A percentile compares a stretch with the other conserved stretches of the same genome.
Conservation (phyloP, 2,797 vertebrate species). For the Ctenochaetus hawaiiensis region DNA sequence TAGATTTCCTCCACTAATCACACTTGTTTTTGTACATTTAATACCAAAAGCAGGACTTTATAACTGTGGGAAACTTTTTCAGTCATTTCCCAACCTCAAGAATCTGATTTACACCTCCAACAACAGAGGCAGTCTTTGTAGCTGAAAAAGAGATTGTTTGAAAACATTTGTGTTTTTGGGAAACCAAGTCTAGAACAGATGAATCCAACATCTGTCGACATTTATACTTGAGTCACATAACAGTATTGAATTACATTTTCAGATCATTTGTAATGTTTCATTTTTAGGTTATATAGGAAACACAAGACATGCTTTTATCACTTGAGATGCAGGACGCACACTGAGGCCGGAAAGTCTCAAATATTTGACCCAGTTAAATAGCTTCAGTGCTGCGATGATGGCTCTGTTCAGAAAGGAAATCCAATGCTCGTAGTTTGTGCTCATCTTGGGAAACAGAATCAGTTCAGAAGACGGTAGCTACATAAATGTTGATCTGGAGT, state of each 20-base stretch:
- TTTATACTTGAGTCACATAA: conserved; percentile 39
- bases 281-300: conserved; percentile 30
- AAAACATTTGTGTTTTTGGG: conserved; percentile 31
- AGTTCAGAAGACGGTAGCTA: conserved; percentile 54
- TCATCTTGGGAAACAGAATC: conserved; percentile 23
- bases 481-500: conserved; percentile 31
- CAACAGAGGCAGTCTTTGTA: conserved; percentile 11
- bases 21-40: conserved; percentile 2
- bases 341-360: conserved; percentile 15
- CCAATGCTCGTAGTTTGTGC: conserved; percentile 42
- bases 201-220: conserved; percentile 35
- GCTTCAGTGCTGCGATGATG: conserved; percentile 50
- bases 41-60: conserved; percentile 2
- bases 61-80: background rate
- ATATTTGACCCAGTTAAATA: conserved; percentile 34
- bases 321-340: conserved; percentile 32
- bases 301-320: conserved; percentile 43
- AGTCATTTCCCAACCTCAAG: conserved; percentile 26
- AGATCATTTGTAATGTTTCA: conserved; percentile 39
- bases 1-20: conserved; percentile 34
- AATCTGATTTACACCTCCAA: conserved; percentile 21
- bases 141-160: conserved; percentile 1
- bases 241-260: conserved; percentile 48
- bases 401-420: conserved; percentile 38
- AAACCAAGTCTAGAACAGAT: conserved; percentile 52